Evolutionary conservation across 2,797 vertebrate species (phyloP).

Genomic region (Clamator glandarius): DNA sequence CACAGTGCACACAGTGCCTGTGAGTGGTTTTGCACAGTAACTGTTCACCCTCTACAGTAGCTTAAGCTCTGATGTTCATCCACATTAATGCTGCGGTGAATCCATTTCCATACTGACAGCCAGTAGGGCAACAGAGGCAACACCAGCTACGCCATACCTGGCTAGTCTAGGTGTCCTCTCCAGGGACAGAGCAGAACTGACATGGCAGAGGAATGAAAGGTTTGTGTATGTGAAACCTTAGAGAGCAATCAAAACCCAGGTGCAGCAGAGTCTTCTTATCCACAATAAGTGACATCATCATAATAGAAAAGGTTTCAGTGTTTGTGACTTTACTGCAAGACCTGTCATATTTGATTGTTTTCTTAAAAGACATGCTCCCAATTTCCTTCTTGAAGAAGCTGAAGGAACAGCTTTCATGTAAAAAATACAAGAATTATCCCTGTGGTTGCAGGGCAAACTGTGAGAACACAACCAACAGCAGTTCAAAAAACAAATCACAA

Average conservation of each 20-base stretch:
- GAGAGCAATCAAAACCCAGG: background rate
- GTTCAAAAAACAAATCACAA: slow-evolving; percentile 45
- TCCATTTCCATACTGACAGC: background rate
- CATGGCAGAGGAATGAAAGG: background rate
- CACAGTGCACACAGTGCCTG: background rate
- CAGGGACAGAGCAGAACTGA: background rate
- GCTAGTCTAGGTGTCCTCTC: background rate
- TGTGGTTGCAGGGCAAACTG: slow-evolving; percentile 25
- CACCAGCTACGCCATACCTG: background rate
- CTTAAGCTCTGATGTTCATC: slow-evolving; percentile 35
- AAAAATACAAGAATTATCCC: slow-evolving; percentile 24
- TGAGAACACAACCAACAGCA: slow-evolving; percentile 47
- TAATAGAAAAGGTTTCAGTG: background rate
- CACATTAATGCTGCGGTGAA: background rate
- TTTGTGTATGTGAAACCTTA: background rate
- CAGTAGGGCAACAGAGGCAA: background rate
- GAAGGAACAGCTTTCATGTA: slow-evolving; percentile 13
- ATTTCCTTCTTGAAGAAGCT: slow-evolving; percentile 6
- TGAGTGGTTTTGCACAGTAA: background rate
- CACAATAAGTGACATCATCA: background rate
- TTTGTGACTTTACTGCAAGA: slow-evolving; percentile 27
- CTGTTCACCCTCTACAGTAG: background rate
- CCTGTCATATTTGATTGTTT: slow-evolving; percentile 13
- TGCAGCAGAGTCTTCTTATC: background rate
- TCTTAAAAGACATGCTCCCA: slow-evolving; percentile 14